phyloP scores from a whole-genome alignment of 2,888 invertebrate species.

The Polymixis lichenea region DNA sequence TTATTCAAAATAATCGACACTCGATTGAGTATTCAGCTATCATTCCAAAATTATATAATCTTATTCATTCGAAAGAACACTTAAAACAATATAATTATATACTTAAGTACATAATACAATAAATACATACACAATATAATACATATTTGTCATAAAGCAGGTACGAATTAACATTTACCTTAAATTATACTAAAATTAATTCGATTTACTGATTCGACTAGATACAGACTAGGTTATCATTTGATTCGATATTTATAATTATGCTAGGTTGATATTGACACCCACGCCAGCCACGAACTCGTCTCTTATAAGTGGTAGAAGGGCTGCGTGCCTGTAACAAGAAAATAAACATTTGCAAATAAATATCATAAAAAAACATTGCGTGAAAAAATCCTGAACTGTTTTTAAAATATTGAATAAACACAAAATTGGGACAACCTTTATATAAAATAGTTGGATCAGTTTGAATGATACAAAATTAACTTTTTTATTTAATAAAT shows the following conservation, averaged over 20 bases:
- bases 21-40: constrained; percentile 26
- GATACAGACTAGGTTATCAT: constrained; percentile 59
- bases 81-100: neutral
- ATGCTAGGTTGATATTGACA: constrained; percentile 90
- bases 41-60: neutral
- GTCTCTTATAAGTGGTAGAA: constrained; percentile 92
- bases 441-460: neutral
- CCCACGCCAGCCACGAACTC: constrained; percentile 92
- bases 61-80: neutral
- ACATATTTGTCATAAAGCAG: constrained; percentile 61
- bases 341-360: constrained; percentile 32
- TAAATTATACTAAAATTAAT: constrained; percentile 62
- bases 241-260: constrained; percentile 74
- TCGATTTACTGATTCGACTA: constrained; percentile 67
- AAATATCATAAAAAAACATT: neutral
- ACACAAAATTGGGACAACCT: neutral
- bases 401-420: neutral
- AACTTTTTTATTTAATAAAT: no score
- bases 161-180: constrained; percentile 63
- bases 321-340: constrained; percentile 91
- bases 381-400: neutral
- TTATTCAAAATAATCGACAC: neutral
- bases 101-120: neutral
- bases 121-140: constrained; percentile 18
- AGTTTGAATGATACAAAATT: no score